Percentiles rank a stretch among this genome's conserved stretches.
Conservation (phyloP, 2,113 vertebrate genomes). For the Heliornis fulica region DNA sequence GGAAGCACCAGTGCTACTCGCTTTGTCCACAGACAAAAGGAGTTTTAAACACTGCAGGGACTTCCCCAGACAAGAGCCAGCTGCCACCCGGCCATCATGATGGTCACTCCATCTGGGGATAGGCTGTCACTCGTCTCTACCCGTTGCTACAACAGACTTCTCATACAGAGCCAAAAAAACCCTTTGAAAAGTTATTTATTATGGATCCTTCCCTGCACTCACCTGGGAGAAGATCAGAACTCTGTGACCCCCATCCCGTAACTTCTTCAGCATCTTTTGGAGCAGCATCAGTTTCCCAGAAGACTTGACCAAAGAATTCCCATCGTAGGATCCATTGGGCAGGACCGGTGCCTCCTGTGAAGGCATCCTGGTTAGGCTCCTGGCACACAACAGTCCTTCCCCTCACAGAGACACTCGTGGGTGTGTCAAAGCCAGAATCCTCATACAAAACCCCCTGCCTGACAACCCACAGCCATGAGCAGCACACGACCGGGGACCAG, state of each 20-base stretch:
- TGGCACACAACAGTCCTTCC: fast-evolving
- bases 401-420: neutral
- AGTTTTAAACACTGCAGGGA: neutral
- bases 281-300: conserved; percentile 96
- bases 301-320: conserved; percentile 92
- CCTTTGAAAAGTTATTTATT: neutral
- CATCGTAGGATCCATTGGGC: conserved; percentile 96
- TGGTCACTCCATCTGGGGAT: neutral
- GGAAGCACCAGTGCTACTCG: neutral
- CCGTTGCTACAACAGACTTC: neutral
- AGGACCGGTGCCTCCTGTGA: conserved; percentile 91
- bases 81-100: neutral
- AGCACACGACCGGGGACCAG: neutral
- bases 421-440: neutral
- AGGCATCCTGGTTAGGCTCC: neutral
- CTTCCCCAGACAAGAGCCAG: neutral
- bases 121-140: neutral
- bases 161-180: neutral
- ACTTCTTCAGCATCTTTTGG: conserved; percentile 96
- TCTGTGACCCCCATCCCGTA: conserved; percentile 91
- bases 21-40: neutral
- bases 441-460: fast-evolving
- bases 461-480: neutral
- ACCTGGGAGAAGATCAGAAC: conserved; percentile 99
- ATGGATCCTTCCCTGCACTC: neutral